Percentiles rank a stretch among this genome's conserved stretches.
phyloP scores from a whole-genome alignment of 2,113 vertebrate genomes.

The Corythornis vintsioides region DNA sequence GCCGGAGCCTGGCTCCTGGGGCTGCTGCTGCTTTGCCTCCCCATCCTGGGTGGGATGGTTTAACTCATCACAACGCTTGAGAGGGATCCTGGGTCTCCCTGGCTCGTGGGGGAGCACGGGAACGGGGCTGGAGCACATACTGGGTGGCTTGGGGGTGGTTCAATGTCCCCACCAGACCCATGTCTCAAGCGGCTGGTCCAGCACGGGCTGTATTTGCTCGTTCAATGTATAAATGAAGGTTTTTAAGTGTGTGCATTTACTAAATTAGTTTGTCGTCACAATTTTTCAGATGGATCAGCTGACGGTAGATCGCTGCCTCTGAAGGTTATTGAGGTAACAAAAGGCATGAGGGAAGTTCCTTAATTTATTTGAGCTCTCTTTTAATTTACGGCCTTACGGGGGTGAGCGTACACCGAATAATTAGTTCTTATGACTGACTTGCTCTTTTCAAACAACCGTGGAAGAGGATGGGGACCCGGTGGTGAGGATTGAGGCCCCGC shows the following conservation, averaged over 20 bases:
- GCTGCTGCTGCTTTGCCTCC: neutral
- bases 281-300: conserved; percentile 52
- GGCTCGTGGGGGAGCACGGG: neutral
- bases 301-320: conserved; percentile 47
- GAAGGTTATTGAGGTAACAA: conserved; percentile 71
- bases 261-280: conserved; percentile 45
- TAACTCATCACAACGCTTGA: rapidly evolving
- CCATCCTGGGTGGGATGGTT: neutral
- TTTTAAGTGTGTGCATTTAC: conserved; percentile 22
- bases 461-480: neutral
- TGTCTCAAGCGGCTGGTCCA: neutral
- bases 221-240: neutral
- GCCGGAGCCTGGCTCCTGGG: neutral
- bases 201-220: neutral
- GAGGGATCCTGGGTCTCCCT: neutral
- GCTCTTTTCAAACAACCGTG: neutral
- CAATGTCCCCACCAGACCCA: neutral
- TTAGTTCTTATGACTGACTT: neutral
- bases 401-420: neutral
- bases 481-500: neutral
- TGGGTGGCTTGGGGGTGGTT: neutral
- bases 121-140: neutral
- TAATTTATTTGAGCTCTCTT: conserved; percentile 43
- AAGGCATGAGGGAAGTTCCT: conserved; percentile 39
- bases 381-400: conserved; percentile 23